These are phyloP conservation scores for Acanthopleura granulata DNA, from an alignment of 2,888 invertebrate species.

Conservation along the genomic window DNA sequence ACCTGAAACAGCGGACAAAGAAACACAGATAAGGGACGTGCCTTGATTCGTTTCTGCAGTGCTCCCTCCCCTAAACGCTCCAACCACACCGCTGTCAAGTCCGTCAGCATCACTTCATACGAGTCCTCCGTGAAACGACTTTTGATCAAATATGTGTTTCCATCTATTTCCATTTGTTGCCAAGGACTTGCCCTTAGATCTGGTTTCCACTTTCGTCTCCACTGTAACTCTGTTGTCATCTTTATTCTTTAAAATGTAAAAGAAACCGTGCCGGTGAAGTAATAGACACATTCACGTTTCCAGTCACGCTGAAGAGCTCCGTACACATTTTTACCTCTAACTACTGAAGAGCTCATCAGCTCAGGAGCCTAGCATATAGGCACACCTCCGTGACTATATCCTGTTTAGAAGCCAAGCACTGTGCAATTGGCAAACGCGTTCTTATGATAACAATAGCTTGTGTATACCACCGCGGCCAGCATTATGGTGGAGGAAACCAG, in stretches of 20 bases:
- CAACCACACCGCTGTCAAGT: constrained; percentile 51
- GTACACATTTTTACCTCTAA: no score
- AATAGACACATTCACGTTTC: no score
- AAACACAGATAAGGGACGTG: constrained; percentile 23
- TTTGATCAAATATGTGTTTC: constrained; percentile 48
- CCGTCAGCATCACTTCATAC: constrained; percentile 54
- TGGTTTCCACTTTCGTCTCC: constrained; percentile 58
- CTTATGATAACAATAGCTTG: no score
- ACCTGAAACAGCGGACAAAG: neutral
- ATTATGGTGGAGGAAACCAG: no score
- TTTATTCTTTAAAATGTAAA: neutral
- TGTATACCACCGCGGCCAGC: no score
- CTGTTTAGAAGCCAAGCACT: no score
- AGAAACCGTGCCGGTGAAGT: no score
- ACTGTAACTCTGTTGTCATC: constrained; percentile 56
- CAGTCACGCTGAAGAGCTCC: no score
- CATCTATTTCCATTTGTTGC: constrained; percentile 45
- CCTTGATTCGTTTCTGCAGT: constrained; percentile 51
- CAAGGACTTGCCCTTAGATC: constrained; percentile 53
- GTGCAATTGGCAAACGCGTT: no score
- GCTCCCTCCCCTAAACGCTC: constrained; percentile 45
- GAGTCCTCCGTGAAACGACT: constrained; percentile 45
- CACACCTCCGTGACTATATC: no score
- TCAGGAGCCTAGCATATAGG: no score
- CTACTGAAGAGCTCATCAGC: no score